These are phyloP conservation scores for Sterna hirundo DNA, from an alignment of 2,113 vertebrate species.

Conservation along the genomic window DNA sequence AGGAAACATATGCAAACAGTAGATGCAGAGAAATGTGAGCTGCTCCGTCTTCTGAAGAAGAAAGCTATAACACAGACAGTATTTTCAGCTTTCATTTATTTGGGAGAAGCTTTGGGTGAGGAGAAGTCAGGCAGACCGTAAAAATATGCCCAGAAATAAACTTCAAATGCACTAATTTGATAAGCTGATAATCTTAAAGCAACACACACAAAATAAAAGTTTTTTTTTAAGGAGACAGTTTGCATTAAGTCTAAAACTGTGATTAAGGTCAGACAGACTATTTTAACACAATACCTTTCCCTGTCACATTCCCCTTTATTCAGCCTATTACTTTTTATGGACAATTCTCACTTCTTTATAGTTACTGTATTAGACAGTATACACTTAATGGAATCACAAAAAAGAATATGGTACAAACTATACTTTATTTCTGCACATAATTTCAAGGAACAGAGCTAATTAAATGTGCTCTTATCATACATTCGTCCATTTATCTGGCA, in stretches of 20 bases:
- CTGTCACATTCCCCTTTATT: conserved; percentile 38
- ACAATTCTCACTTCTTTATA: conserved; percentile 49
- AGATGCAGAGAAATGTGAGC: not conserved
- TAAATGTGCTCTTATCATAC: conserved; percentile 38
- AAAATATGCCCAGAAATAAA: conserved; percentile 16
- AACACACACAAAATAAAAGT: not conserved
- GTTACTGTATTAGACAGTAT: conserved; percentile 36
- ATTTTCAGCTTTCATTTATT: conserved; percentile 16
- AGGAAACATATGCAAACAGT: conserved; percentile 16
- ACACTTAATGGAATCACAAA: conserved; percentile 19
- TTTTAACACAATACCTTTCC: conserved; percentile 17
- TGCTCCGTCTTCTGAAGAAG: not conserved
- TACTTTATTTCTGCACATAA: conserved; percentile 46
- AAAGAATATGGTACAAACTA: conserved; percentile 34
- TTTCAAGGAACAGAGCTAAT: conserved; percentile 49
- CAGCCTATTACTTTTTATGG: conserved; percentile 59
- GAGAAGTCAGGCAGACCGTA: not conserved
- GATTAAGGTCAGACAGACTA: conserved; percentile 27
- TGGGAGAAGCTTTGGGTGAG: not conserved
- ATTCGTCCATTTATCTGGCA: conserved; percentile 32
- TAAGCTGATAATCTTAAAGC: not conserved
- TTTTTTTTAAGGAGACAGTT: not conserved
- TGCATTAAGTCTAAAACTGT: not conserved
- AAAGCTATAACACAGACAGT: not conserved
- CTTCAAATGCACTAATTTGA: not conserved